Evolutionary conservation across 2,888 invertebrate species (phyloP).

Genomic region (Eupithecia tripunctaria): DNA sequence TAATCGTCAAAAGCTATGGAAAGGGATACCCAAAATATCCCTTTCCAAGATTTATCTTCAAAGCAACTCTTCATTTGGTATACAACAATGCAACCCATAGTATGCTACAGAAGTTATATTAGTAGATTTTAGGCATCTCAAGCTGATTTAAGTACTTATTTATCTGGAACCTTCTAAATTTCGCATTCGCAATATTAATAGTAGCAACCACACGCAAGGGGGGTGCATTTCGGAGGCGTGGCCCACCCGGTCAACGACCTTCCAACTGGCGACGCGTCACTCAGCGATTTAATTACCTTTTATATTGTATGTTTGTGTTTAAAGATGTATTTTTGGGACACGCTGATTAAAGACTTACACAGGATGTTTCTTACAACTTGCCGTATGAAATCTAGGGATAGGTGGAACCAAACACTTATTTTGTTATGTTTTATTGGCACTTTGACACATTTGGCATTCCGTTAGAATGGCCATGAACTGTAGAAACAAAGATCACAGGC

Average conservation of each 20-base stretch:
- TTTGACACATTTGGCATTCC: too few relatives aligned
- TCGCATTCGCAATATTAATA: constrained; percentile 39
- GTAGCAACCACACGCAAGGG: constrained; percentile 36
- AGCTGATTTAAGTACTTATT: neutral
- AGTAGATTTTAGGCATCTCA: neutral
- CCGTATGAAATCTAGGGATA: too few relatives aligned
- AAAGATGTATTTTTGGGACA: constrained; percentile 5
- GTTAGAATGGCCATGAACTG: too few relatives aligned
- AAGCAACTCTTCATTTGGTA: neutral
- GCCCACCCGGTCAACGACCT: constrained; percentile 62
- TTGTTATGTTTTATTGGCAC: too few relatives aligned
- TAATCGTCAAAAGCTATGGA: neutral
- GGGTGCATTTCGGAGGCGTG: constrained; percentile 57
- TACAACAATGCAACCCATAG: neutral
- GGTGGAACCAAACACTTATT: too few relatives aligned
- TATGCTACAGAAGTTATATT: neutral
- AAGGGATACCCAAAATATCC: neutral
- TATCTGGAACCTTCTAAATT: constrained; percentile 6
- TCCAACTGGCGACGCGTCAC: constrained; percentile 75
- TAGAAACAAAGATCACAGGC: too few relatives aligned
- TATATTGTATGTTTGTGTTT: constrained; percentile 36
- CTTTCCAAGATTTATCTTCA: neutral
- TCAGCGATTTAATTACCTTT: constrained; percentile 57
- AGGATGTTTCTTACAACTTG: too few relatives aligned
- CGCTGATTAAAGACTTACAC: neutral